Conservation (phyloP, 2,888 invertebrate genomes). For the Coenonympha glycerion region DNA sequence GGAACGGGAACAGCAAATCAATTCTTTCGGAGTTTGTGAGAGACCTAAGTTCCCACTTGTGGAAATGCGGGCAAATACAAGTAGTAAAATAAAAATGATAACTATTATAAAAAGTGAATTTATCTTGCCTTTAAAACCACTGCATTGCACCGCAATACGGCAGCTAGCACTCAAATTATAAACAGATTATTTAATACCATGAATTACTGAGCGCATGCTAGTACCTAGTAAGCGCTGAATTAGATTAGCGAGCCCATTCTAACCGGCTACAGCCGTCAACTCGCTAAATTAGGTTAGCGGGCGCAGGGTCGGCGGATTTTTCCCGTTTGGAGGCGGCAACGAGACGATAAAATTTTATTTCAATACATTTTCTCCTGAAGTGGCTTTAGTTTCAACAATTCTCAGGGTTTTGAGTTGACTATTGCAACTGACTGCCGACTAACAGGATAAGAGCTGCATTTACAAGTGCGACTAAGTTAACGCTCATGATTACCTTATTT, state of each 20-base stretch:
- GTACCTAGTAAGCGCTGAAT: slow-evolving; percentile 25
- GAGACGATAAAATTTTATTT: slow-evolving; percentile 14
- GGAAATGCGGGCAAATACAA: no score
- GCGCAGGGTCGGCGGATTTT: slow-evolving; percentile 24
- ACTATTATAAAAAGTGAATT: neutral
- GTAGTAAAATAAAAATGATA: no score
- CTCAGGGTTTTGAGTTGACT: no score
- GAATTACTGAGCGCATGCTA: slow-evolving; percentile 22
- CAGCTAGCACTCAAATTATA: slow-evolving; percentile 9
- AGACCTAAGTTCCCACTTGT: no score
- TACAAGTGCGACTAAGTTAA: no score
- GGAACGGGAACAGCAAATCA: no score
- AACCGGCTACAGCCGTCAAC: slow-evolving; percentile 30
- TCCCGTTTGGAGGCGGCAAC: slow-evolving; percentile 16
- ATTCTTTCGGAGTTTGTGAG: no score
- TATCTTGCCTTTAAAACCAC: neutral
- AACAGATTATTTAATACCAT: slow-evolving; percentile 10
- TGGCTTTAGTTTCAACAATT: neutral
- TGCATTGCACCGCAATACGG: slow-evolving; percentile 6
- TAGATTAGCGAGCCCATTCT: slow-evolving; percentile 27
- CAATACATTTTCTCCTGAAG: neutral
- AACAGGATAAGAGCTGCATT: neutral
- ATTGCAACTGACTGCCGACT: neutral
- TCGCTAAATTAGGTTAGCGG: slow-evolving; percentile 28
- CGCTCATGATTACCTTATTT: no score